Percentiles rank a stretch among this genome's conserved stretches.
Evolutionary conservation across 2,113 vertebrate species (phyloP).

Genomic region (Vanacampus margaritifer): DNA sequence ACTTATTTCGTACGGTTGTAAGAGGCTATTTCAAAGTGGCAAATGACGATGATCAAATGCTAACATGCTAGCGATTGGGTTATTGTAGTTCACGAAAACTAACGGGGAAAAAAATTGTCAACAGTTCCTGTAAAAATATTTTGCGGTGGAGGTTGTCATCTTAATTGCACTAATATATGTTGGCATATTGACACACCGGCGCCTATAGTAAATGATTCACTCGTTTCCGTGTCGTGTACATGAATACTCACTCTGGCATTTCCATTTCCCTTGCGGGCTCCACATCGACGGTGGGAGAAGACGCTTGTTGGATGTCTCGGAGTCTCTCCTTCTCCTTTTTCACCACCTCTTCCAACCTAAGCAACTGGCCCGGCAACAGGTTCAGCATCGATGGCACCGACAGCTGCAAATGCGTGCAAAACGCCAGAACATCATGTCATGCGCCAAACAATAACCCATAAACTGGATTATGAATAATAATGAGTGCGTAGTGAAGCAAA

Average conservation of each 20-base stretch:
- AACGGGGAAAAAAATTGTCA: no score
- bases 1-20: no score
- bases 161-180: no score
- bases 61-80: no score
- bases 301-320: rapidly evolving
- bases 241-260: constrained; percentile 67
- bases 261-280: constrained; percentile 43
- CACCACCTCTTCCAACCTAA: constrained; percentile 72
- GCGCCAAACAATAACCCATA: background rate
- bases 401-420: constrained; percentile 58
- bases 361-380: constrained; percentile 81
- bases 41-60: no score
- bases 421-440: background rate
- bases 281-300: no score
- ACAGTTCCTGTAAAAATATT: background rate
- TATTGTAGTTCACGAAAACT: no score
- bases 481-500: constrained; percentile 35
- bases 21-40: no score
- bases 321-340: constrained; percentile 66
- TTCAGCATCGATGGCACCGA: constrained; percentile 68
- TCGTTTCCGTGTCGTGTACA: background rate
- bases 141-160: background rate
- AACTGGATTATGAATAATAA: background rate
- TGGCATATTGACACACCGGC: background rate
- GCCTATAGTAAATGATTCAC: background rate